Evolutionary conservation across 2,113 vertebrate species (phyloP), one percentile per base, ranked within the genome.

Genomic region (Perognathus longimembris): DNA sequence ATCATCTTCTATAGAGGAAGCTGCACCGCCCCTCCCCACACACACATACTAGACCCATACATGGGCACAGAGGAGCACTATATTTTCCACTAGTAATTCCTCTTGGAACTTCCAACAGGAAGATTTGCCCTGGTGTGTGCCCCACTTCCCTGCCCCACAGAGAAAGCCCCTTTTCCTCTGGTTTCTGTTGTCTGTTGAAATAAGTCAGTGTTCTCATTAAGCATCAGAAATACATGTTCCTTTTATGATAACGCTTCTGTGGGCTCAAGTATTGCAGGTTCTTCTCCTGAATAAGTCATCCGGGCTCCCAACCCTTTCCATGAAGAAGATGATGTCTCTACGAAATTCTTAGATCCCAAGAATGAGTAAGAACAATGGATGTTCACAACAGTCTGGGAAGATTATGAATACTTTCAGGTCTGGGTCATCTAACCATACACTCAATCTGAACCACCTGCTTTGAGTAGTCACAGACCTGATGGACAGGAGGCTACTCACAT

Each of bases 401-500:
- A 73, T 32, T 17, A 18, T 10, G 59, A 74, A 57, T 26, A 28
- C 10, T 75, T 32, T 50, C 74, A 67, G 54, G 34, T 70, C 61
- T 61, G 3, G 38, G 54, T 63, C 89, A 89, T 7, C 21, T 34
- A 66, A 18, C 6, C 20, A 74, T 45, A n/a, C 28, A 75, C 57
- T 45, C 71, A 75, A 32, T 74, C 64, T 82, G 70, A 94, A 79
- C 30, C 59, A 78, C 74, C 30, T 7, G 57, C 82, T 78, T 42
- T 8, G 71, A 71, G 17, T 5, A 70, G 38, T 34, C 81, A 77
- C 67, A 42, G 21, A 42, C 6, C 20, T 24, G 22, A 11, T 1
- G 1, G 22, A 0, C 1, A 26, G 0, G n/a, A 4, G 3, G 0
- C 64, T 2, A 59, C 45, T 4, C 59, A 26, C 66, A 24, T 45